A percentile compares a stretch with the other conserved stretches of the same genome.
phyloP scores from a whole-genome alignment of 2,113 vertebrate species.

The Sinocyclocheilus anshuiensis region DNA sequence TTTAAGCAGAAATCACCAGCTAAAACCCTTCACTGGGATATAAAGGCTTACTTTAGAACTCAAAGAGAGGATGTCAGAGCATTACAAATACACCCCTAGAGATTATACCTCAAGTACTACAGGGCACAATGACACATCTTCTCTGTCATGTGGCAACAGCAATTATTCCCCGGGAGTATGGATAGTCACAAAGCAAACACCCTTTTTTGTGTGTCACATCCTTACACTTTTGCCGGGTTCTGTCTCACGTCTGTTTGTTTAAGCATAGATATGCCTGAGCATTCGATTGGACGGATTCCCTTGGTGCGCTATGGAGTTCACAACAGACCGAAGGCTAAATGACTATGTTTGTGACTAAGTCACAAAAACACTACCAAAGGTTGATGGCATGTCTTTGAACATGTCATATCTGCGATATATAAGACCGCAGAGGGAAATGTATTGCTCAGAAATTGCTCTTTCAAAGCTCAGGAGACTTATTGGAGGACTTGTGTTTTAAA shows the following conservation, averaged over 20 bases:
- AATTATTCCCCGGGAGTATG: constrained; percentile 29
- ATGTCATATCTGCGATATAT: not conserved
- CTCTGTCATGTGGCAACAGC: constrained; percentile 41
- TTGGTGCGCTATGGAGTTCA: constrained; percentile 8
- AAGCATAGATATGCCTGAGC: not conserved
- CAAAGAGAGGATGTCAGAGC: constrained; percentile 10
- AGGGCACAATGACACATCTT: constrained; percentile 43
- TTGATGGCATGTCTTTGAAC: not conserved
- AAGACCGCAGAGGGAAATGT: not conserved
- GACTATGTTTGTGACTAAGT: constrained; percentile 14
- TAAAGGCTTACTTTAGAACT: constrained; percentile 33
- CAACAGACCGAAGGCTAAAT: constrained; percentile 2
- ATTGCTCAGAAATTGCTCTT: not conserved
- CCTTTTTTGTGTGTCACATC: constrained; percentile 21
- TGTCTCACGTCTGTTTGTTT: constrained; percentile 32
- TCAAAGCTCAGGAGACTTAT: not conserved
- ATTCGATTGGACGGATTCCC: constrained; percentile 21
- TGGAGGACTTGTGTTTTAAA: not conserved
- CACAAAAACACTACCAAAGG: constrained; percentile 18
- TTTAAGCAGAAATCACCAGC: not conserved
- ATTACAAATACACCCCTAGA: constrained; percentile 24
- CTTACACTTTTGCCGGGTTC: constrained; percentile 20
- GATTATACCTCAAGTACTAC: constrained; percentile 23
- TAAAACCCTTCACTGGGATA: not conserved
- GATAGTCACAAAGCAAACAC: constrained; percentile 47